Evolutionary conservation across 2,113 vertebrate genomes (phyloP).

Genomic region (Varanus komodoensis): DNA sequence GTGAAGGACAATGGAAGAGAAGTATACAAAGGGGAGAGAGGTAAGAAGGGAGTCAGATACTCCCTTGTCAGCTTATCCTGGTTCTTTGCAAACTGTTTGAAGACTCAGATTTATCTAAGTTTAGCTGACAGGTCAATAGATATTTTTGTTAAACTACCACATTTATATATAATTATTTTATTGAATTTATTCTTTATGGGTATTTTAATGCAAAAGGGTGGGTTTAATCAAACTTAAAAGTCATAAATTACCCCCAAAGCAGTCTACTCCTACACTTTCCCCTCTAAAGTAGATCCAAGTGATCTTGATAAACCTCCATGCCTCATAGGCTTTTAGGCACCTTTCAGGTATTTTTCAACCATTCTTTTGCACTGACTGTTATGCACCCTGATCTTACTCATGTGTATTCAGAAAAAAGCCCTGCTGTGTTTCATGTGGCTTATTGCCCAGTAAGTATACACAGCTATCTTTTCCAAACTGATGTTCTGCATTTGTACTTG

Average conservation of each 20-base stretch:
- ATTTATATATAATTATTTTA: constrained; percentile 42
- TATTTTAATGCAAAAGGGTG: constrained; percentile 36
- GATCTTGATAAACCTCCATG: background rate
- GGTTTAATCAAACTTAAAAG: background rate
- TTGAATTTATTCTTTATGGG: constrained; percentile 39
- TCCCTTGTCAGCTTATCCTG: background rate
- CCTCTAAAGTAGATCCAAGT: background rate
- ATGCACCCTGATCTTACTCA: background rate
- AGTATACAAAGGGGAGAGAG: background rate
- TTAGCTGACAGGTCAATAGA: constrained; percentile 44
- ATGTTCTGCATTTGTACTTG: too few species aligned
- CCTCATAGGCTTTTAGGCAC: background rate
- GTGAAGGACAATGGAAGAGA: too few species aligned
- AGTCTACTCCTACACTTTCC: background rate
- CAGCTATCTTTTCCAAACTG: too few species aligned
- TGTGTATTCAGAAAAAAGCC: background rate
- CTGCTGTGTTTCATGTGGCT: too few species aligned
- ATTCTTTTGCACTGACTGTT: background rate
- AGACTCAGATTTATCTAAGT: constrained; percentile 32
- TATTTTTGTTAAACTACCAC: constrained; percentile 48
- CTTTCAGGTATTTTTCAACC: background rate
- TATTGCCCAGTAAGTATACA: background rate
- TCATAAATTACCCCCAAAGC: background rate
- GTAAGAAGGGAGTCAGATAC: background rate
- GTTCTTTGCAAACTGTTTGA: constrained; percentile 41